Conservation (phyloP, 2,113 vertebrate genomes). For the Microtus ochrogaster region DNA sequence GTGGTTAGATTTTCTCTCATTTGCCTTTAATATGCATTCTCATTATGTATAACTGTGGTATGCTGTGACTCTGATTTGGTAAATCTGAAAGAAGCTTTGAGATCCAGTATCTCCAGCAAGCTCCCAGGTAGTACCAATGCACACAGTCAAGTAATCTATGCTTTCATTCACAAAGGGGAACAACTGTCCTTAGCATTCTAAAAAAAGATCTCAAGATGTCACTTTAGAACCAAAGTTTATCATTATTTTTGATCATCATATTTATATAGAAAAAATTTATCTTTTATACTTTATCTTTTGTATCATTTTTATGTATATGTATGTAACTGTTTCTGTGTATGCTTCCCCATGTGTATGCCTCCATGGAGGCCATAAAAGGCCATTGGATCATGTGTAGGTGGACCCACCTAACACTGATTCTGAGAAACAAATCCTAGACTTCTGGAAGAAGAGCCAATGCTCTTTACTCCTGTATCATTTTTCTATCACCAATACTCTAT, state of each 20-base stretch:
- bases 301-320: not conserved
- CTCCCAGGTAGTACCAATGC: not conserved
- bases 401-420: no score
- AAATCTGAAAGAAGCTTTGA: not conserved
- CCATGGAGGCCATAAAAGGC: not conserved
- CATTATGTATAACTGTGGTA: not conserved
- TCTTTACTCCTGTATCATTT: no score
- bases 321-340: not conserved
- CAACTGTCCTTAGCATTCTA: not conserved
- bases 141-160: not conserved
- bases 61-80: not conserved
- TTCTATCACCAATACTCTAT: not conserved
- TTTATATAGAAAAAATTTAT: not conserved
- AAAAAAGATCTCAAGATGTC: not conserved
- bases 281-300: not conserved
- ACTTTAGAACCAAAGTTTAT: not conserved
- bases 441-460: not conserved
- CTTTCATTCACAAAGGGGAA: not conserved
- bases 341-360: not conserved
- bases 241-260: not conserved
- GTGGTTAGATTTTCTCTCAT: not conserved
- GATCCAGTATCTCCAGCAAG: not conserved
- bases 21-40: not conserved
- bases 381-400: no score
- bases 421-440: not conserved